phyloP scores from a whole-genome alignment of 2,888 invertebrate species.

The Gibbula magus region DNA sequence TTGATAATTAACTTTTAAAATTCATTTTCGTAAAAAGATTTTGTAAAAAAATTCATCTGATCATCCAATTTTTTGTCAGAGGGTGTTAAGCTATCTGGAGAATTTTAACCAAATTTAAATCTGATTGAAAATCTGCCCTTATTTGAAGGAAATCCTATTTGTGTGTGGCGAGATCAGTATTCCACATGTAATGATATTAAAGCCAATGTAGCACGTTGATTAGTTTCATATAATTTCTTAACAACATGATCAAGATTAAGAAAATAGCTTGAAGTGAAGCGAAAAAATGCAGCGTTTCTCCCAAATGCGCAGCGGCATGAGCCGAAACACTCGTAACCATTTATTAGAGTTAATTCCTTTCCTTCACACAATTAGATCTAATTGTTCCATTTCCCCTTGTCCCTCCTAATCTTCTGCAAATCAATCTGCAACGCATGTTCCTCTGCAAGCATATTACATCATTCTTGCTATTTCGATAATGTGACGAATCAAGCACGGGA shows the following conservation, averaged over 20 bases:
- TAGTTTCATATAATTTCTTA: conserved; percentile 2
- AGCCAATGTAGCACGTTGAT: neutral
- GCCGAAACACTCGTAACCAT: neutral
- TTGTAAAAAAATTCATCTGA: too few species aligned
- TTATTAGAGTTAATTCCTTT: conserved; percentile 23
- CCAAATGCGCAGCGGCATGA: too few species aligned
- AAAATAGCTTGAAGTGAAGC: neutral
- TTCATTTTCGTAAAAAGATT: too few species aligned
- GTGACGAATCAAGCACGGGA: neutral
- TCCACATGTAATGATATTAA: conserved; percentile 13
- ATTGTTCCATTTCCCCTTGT: conserved; percentile 29
- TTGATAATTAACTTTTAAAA: too few species aligned
- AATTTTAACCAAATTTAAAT: too few species aligned
- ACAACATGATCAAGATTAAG: neutral
- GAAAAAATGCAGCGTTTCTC: too few species aligned
- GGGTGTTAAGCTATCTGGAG: too few species aligned
- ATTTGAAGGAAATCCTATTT: too few species aligned
- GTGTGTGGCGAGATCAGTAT: too few species aligned
- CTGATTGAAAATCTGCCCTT: too few species aligned
- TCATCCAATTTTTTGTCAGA: too few species aligned
- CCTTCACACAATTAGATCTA: conserved; percentile 17
- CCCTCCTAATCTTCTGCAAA: conserved; percentile 27
- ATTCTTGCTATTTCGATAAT: conserved; percentile 5
- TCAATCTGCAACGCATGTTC: conserved; percentile 27
- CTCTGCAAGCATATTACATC: neutral